A percentile compares a stretch with the other conserved stretches of the same genome.
Conservation (phyloP, 2,113 vertebrate genomes). For the Accipiter cooperii region DNA sequence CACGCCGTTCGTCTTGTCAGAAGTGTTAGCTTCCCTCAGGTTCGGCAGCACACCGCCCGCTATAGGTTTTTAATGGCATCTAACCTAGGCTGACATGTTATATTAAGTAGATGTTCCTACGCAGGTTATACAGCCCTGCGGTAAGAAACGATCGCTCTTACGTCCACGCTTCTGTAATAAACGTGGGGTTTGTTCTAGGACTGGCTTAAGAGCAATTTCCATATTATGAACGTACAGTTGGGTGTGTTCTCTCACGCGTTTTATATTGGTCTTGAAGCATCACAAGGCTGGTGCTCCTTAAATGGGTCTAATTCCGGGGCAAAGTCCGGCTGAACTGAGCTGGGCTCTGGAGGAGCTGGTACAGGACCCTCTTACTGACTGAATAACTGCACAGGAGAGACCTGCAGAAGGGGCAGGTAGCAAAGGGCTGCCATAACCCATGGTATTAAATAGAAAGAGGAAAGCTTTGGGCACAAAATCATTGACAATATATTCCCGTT, state of each 20-base stretch:
- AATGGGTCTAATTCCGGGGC: not conserved
- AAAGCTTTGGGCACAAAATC: not conserved
- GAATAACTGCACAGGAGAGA: fast-evolving
- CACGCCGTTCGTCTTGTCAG: not conserved
- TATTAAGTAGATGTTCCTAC: not conserved
- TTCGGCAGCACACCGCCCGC: not conserved
- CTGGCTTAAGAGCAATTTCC: not conserved
- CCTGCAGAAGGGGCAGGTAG: not conserved
- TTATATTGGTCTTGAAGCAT: not conserved
- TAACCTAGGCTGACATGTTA: not conserved
- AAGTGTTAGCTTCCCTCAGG: not conserved
- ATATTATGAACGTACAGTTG: not conserved
- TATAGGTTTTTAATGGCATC: not conserved
- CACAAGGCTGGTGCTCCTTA: not conserved
- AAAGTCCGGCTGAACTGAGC: not conserved
- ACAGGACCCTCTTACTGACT: too few species aligned
- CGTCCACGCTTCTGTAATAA: not conserved
- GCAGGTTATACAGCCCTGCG: not conserved
- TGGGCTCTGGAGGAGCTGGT: not conserved
- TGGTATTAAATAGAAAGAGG: not conserved
- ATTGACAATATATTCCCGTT: not conserved
- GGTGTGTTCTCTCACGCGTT: not conserved
- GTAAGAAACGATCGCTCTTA: not conserved
- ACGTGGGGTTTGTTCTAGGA: not conserved
- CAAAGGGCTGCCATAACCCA: not conserved